phyloP scores from a whole-genome alignment of 2,113 vertebrate genomes.

The Silurus glanis region DNA sequence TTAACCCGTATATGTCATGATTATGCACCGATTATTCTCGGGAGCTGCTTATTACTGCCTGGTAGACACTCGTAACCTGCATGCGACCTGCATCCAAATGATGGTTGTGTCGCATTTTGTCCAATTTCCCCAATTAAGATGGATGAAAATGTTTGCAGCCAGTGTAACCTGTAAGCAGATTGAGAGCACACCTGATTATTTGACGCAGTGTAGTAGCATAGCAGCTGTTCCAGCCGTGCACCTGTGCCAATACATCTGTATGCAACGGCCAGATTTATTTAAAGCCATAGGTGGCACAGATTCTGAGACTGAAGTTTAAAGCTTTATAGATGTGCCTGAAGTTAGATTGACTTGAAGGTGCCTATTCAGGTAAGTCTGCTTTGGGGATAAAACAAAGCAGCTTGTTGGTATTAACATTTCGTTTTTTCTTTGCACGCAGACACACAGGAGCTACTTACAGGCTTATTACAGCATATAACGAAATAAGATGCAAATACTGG shows the following conservation, averaged over 20 bases:
- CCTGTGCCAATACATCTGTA: background rate
- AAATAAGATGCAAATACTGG: background rate
- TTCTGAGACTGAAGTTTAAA: conserved; percentile 1
- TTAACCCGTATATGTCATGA: background rate
- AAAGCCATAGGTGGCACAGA: conserved; percentile 9
- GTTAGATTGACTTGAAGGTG: background rate
- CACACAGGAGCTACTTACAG: background rate
- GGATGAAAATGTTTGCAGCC: background rate
- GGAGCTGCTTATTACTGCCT: background rate
- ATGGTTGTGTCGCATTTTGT: background rate
- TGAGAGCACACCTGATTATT: background rate
- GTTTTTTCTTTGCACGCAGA: background rate
- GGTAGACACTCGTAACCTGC: background rate
- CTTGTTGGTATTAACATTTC: conserved; percentile 2
- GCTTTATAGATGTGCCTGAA: background rate
- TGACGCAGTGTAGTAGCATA: background rate
- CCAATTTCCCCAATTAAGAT: background rate
- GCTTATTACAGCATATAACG: background rate
- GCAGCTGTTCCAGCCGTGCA: background rate
- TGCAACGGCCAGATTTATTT: background rate
- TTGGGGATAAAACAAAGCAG: conserved; percentile 24
- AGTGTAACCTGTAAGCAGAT: background rate
- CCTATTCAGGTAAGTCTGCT: background rate
- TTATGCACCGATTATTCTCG: background rate
- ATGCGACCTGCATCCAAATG: background rate